Evolutionary conservation across 92 coral and sea anemone genomes (phyloP).

Genomic region (Bergia sp.): DNA sequence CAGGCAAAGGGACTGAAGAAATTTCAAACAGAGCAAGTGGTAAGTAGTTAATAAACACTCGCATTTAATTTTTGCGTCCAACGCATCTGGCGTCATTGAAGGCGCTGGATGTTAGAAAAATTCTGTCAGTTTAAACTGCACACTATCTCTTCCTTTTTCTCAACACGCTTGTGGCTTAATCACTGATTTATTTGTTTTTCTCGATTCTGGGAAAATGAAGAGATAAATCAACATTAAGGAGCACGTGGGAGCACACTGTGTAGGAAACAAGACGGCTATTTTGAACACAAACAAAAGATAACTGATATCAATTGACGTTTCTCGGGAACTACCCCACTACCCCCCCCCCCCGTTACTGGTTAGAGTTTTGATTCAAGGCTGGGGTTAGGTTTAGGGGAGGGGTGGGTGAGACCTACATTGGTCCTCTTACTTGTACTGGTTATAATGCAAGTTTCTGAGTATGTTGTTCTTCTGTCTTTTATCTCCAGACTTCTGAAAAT

Average conservation of each 20-base stretch:
- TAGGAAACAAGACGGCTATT: too few species aligned
- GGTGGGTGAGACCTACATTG: too few species aligned
- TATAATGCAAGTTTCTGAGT: neutral
- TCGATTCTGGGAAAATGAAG: too few species aligned
- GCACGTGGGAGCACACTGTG: neutral
- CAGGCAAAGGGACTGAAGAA: slow-evolving; percentile 72
- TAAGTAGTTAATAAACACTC: slow-evolving; percentile 42
- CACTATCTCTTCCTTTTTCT: too few species aligned
- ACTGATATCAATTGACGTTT: too few species aligned
- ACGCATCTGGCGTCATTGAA: neutral
- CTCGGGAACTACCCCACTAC: too few species aligned
- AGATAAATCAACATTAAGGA: neutral
- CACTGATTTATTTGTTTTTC: too few species aligned
- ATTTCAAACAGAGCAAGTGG: slow-evolving; percentile 86
- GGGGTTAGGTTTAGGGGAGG: too few species aligned
- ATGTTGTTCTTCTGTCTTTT: neutral
- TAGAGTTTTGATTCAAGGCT: too few species aligned
- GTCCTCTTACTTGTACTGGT: neutral
- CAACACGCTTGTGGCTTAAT: too few species aligned
- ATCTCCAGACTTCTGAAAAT: slow-evolving; percentile 67
- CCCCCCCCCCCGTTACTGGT: too few species aligned
- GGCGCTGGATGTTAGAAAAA: neutral
- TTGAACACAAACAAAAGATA: too few species aligned
- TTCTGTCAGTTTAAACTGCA: neutral
- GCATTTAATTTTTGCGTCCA: neutral